Evolutionary conservation across 30 jellyfish, hydroid and myxozoan genomes (phyloP), one percentile per base, ranked within the genome.

Genomic region (Chrysaora quinquecirrha): DNA sequence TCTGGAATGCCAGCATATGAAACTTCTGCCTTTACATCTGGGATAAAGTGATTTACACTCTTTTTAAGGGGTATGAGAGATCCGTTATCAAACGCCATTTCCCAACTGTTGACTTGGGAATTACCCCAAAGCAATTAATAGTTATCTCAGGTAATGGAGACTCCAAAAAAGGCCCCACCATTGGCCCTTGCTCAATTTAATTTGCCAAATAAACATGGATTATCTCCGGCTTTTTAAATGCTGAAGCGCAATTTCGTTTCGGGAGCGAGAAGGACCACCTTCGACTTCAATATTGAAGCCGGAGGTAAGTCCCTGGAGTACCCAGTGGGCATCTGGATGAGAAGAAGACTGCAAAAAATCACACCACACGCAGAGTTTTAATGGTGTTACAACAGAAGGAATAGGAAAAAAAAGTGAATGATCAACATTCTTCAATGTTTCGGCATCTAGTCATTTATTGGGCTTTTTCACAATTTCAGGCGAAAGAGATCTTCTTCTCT

Each of bases 31-130:
- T 73, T 29, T 49, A 30, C 87, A 31, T 29, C 56, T 52, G 96
- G 68, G 11, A 86, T 73, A 18, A 84, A 71, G 66, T 76, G 80
- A 48, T 86, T 86, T 4, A 86, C 85, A 76, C 91, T 86, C 11
- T 30, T 48, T 3, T 80, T 84, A 22, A 73, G 6, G 96, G 96
- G 68, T 18, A 86, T 18, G 96, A 87, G 21, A 78, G 69, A 68
- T 78, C 93, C 3, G 93, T 76, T 18, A 87, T 78, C 35, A 87
- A n/a, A 30, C 96, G 87, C 93, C 93, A 87, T 64, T 87, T 78
- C 1, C 93, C 93, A 7, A 34, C 10, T 16, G 68, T 52, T 30
- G 87, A 48, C 66, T 87, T 87, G 12, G 93, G 93, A 27, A 84
- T 84, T 4, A 84, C 90, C 4, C 95, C 95, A 62, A 84, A 73